Base-by-base conservation (phyloP, 2,888 invertebrate species). In the Rugalucina vietnamica region DNA sequence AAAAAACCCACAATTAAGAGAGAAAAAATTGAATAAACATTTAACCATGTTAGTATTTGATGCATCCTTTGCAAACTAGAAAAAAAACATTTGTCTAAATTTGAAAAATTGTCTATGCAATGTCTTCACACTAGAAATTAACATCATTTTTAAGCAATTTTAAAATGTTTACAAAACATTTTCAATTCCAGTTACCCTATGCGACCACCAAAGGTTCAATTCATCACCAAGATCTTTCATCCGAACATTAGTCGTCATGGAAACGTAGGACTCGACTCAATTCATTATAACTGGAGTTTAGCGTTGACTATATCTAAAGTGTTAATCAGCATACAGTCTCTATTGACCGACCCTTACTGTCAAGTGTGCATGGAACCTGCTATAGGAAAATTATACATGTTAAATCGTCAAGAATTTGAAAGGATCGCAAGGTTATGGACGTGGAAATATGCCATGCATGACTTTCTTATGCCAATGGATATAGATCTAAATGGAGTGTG, bases 231-330 rank as follows among this genome's bases (percentile, higher is more conserved):
- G 95, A 97, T 99, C 90, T 96, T 98, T 92, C 99, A 99, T 95
- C 98, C 98, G 8, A 99, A 99, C 95, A 97, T 99, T 79, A 98
- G 98, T 2, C 96, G 98, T 0, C 98, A 99, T 95, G 98, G 98
- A 1, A 98, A 98, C 95, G 98, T 99, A 73, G 98, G 99, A 82
- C 97, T 99, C 88, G 98, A 99, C 95, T 98, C 98, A 14, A 98
- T 99, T 91, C 97, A 98, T 92, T 98, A 98, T 95, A 99, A 99
- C 95, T 99, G 98, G 98, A 98, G 98, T n/a, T 95, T 98, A 85
- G 98, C 98, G 0, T 95, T 98, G 87, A 98, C 98, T 60, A 97
- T 98, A 93, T 97, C 97, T 89, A 98, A 95, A 92, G 95, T 95
- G 34, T 90, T 95, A n/a, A 94, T 95, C 37, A 94, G 94, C 79